Base-by-base conservation (phyloP, 2,113 vertebrate genomes). In the Corydoras maculifer region DNA sequence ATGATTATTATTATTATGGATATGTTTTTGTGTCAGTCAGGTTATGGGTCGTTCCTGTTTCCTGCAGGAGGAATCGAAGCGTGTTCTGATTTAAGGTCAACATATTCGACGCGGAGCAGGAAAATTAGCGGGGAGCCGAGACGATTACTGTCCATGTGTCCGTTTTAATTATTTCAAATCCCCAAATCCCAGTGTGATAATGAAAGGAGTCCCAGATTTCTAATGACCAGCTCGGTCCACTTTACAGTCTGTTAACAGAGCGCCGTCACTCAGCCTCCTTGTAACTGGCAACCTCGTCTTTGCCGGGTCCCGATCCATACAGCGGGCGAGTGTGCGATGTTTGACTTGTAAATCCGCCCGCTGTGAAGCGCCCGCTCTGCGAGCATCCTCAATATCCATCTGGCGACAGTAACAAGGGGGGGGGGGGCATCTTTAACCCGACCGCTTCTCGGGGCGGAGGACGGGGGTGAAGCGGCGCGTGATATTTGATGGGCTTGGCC, bases 401-500 rank as follows among this genome's bases (percentile, higher is more conserved):
- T 58, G 57, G 65, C 62, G 62, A 74, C 67, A 60, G 66, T 58
- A 55, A n/a, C 49, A 12, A 3, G 50, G 62, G 18, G 62, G 49
- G 61, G 50, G 51, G 29, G 48, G 70, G 4, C 51, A 50, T 58
- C 69, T 57, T 14, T 25, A 31, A 50, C 53, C 68, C 18, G 50
- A 55, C 49, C 69, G 62, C 60, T 68, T 70, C 68, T 59, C 35
- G 58, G 58, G 30, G 54, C 9, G 9, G 32, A 11, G 64, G 58
- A 30, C 58, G 54, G 68, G 65, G 63, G 35, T 72, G 67, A 25
- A 51, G 25, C 53, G 54, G 58, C 58, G 60, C 57, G 63, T 65
- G 70, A 63, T 66, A 70, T 76, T 65, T 67, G 51, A 70, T 75
- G 2, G 49, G 58, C 59, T 64, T 75, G 68, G 69, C 69, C 54